Evolutionary conservation across 2,888 invertebrate genomes (phyloP).

Genomic region (Calameuta filiformis): DNA sequence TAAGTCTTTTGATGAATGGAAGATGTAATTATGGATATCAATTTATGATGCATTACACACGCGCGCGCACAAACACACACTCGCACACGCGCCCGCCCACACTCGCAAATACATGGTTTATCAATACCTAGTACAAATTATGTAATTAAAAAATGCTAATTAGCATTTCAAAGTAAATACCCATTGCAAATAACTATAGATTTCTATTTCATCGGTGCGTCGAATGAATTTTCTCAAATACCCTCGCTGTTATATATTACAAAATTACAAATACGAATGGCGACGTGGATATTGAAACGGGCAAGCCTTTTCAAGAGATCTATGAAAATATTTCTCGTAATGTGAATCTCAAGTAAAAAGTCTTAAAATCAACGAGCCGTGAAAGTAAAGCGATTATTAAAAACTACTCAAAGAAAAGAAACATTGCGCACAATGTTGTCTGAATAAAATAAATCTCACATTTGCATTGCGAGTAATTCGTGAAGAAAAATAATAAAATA

Average conservation of each 20-base stretch:
- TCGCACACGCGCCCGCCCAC: neutral
- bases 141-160: neutral
- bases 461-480: neutral
- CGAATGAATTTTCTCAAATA: neutral
- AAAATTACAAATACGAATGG: neutral
- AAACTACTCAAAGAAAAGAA: neutral
- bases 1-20: neutral
- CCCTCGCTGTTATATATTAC: neutral
- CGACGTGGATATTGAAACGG: neutral
- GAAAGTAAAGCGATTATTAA: neutral
- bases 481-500: neutral
- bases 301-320: neutral
- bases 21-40: neutral
- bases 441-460: neutral
- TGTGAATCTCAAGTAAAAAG: neutral
- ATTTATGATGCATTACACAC: neutral
- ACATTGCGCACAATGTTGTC: neutral
- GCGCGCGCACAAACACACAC: neutral
- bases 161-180: neutral
- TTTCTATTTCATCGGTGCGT: neutral
- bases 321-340: neutral
- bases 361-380: neutral
- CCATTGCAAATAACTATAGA: neutral
- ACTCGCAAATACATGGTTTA: neutral
- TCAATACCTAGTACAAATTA: neutral